Evolutionary conservation across 2,113 vertebrate genomes (phyloP).

Genomic region (Numenius arquata): DNA sequence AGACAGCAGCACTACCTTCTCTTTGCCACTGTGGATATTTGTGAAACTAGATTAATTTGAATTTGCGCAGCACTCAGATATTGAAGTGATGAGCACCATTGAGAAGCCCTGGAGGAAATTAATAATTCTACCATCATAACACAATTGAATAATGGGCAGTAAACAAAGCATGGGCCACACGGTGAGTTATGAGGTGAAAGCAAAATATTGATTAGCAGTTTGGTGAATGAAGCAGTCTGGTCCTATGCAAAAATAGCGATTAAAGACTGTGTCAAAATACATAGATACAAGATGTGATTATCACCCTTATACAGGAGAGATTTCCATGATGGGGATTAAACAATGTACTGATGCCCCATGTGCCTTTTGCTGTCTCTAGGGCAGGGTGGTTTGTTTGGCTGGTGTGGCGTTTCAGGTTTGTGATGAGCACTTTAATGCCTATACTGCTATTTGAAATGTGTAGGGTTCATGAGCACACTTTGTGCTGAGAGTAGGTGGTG

Average conservation of each 20-base stretch:
- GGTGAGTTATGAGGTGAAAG: constrained; percentile 21
- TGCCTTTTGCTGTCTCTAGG: neutral
- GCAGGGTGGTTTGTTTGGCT: neutral
- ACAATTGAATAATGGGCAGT: neutral
- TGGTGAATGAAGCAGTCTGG: neutral
- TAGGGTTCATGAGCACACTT: neutral
- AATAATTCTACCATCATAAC: constrained; percentile 3
- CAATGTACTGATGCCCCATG: neutral
- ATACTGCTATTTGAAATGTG: neutral
- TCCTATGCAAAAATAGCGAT: neutral
- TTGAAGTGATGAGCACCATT: neutral
- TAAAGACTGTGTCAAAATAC: neutral
- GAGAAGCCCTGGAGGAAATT: neutral
- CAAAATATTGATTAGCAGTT: constrained; percentile 3
- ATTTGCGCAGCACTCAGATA: neutral
- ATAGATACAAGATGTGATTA: neutral
- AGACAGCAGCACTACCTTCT: neutral
- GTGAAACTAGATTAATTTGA: neutral
- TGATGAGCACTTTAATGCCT: neutral
- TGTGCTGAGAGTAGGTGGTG: neutral
- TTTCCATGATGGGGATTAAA: neutral
- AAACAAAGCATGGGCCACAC: neutral
- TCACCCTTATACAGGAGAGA: neutral
- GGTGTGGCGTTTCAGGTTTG: neutral
- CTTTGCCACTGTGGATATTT: neutral